phyloP scores from a whole-genome alignment of 37 sponge, comb jelly and placozoan genomes.

The Theonella swinhoei region DNA sequence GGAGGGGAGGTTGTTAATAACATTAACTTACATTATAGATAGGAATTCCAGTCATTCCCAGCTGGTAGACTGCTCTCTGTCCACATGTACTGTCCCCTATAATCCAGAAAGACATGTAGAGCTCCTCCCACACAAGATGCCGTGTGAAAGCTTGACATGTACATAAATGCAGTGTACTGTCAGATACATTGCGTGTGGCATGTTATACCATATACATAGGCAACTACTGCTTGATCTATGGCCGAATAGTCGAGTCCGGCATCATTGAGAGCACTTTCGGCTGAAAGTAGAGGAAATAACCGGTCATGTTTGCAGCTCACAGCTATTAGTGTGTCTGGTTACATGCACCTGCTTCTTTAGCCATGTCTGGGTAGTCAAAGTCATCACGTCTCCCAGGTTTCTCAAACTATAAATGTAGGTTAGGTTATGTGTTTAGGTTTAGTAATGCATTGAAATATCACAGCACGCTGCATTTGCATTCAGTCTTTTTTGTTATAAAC shows the following conservation, averaged over 20 bases:
- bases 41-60: conserved; percentile 91
- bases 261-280: conserved; percentile 72
- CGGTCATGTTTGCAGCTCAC: too few relatives aligned
- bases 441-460: not conserved
- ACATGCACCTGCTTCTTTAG: conserved; percentile 91
- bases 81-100: conserved; percentile 86
- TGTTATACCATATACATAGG: conserved; percentile 77
- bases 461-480: not conserved
- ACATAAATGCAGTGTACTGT: not conserved
- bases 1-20: not conserved
- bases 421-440: conserved; percentile 4
- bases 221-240: conserved; percentile 78
- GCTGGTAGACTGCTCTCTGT: conserved; percentile 86
- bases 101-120: not conserved
- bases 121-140: not conserved
- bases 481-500: not conserved
- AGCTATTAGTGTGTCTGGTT: not conserved
- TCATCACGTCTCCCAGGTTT: conserved; percentile 87
- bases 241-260: conserved; percentile 72
- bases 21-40: conserved; percentile 81
- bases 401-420: conserved; percentile 70
- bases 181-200: not conserved
- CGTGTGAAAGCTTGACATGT: not conserved
- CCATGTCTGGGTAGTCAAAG: conserved; percentile 96
- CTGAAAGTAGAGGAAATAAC: conserved; percentile 34